Percentiles rank a stretch among this genome's conserved stretches.
Evolutionary conservation across 92 coral and sea anemone genomes (phyloP).

Genomic region (Epizoanthus illoricatus): DNA sequence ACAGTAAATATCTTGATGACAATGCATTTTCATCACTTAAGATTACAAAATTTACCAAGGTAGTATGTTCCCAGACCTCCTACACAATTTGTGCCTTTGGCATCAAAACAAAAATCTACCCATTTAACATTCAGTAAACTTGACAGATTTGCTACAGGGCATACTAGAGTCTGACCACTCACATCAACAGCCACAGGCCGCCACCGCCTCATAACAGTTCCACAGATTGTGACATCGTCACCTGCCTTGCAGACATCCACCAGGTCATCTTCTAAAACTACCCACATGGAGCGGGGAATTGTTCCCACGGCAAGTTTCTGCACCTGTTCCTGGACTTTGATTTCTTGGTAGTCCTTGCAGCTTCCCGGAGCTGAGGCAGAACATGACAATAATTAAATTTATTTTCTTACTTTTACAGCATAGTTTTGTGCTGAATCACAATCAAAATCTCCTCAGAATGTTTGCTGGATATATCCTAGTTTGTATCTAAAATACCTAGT

Average conservation of each 20-base stretch:
- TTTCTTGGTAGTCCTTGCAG: constrained; percentile 94
- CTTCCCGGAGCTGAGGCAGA: constrained; percentile 70
- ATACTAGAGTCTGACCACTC: constrained; percentile 16
- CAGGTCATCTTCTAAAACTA: constrained; percentile 90
- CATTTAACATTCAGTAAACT: too few relatives aligned
- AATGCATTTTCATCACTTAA: too few relatives aligned
- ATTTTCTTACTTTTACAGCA: not conserved
- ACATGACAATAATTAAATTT: not conserved
- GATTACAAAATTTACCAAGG: too few relatives aligned
- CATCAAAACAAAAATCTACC: too few relatives aligned
- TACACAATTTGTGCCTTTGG: too few relatives aligned
- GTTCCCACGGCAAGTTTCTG: constrained; percentile 97
- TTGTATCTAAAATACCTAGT: too few relatives aligned
- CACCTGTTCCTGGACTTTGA: constrained; percentile 93
- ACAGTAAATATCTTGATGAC: too few relatives aligned
- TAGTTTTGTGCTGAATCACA: too few relatives aligned
- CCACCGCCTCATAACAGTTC: constrained; percentile 97
- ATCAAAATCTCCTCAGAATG: too few relatives aligned
- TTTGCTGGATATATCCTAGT: too few relatives aligned
- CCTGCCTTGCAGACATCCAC: constrained; percentile 96
- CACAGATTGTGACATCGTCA: constrained; percentile 96
- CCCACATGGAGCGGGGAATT: constrained; percentile 98
- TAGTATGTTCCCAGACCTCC: too few relatives aligned
- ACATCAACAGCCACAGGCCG: constrained; percentile 84
- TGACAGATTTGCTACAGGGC: too few relatives aligned